Evolutionary conservation across 2,888 invertebrate genomes (phyloP).

Genomic region (Hymenopus coronatus): DNA sequence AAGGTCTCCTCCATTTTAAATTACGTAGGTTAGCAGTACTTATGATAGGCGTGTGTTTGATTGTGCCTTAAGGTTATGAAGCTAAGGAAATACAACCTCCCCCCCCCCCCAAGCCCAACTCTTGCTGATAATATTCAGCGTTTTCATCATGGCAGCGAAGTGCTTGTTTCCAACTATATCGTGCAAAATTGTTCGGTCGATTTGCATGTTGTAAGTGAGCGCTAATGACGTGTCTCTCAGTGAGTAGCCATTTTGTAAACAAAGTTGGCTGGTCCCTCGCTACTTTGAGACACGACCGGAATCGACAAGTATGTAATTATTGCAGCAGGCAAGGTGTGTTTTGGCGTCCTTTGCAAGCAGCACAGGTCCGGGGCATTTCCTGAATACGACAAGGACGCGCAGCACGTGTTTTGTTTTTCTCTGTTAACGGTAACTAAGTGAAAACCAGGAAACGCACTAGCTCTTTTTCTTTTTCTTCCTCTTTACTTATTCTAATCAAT

Average conservation of each 20-base stretch:
- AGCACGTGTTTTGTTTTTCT: background rate
- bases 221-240: background rate
- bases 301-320: background rate
- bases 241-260: background rate
- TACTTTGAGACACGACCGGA: background rate
- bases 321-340: background rate
- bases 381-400: too few species aligned
- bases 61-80: too few species aligned
- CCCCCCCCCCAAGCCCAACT: too few species aligned
- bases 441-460: too few species aligned
- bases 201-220: background rate
- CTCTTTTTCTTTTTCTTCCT: too few species aligned
- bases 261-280: background rate
- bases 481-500: too few species aligned
- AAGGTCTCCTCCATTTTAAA: too few species aligned
- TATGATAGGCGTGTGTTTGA: too few species aligned
- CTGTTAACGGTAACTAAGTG: background rate
- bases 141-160: background rate
- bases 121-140: background rate
- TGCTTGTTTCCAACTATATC: background rate
- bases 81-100: too few species aligned
- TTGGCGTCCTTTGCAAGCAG: background rate
- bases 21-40: too few species aligned
- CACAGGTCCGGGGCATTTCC: too few species aligned
- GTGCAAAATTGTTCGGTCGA: background rate